Evolutionary conservation across 1,140 invertebrate species (phyloP).

Genomic region (Megalopta genalis): DNA sequence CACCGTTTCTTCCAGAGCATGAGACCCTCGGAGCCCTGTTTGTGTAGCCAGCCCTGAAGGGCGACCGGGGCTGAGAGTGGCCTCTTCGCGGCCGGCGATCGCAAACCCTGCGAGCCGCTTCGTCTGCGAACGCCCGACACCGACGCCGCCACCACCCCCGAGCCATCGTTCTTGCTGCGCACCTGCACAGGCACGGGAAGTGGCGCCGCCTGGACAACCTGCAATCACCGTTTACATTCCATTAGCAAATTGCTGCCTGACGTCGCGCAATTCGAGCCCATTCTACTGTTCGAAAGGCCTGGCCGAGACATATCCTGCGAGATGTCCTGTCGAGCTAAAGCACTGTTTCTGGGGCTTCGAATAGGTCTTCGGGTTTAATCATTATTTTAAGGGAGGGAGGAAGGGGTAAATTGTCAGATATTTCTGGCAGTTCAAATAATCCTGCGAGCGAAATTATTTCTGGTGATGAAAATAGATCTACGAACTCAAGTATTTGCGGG

Average conservation of each 20-base stretch:
- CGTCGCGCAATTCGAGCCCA: no score
- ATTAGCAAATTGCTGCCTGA: neutral
- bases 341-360: no score
- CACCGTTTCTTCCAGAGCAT: constrained; percentile 97
- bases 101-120: constrained; percentile 83
- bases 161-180: constrained; percentile 72
- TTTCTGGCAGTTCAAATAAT: no score
- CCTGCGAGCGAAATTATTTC: no score
- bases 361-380: no score
- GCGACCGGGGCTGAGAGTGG: constrained; percentile 89
- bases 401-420: no score
- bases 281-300: no score
- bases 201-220: constrained; percentile 72
- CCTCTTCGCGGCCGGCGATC: constrained; percentile 89
- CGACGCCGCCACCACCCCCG: constrained; percentile 79
- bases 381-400: no score
- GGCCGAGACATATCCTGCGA: no score
- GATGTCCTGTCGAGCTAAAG: no score
- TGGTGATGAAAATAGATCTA: no score
- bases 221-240: constrained; percentile 34
- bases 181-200: constrained; percentile 67
- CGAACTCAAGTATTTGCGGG: no score
- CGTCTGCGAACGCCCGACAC: constrained; percentile 83
- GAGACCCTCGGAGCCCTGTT: constrained; percentile 93
- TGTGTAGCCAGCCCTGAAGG: constrained; percentile 93